phyloP scores from a whole-genome alignment of 2,113 vertebrate species.

The Oceanites oceanicus region DNA sequence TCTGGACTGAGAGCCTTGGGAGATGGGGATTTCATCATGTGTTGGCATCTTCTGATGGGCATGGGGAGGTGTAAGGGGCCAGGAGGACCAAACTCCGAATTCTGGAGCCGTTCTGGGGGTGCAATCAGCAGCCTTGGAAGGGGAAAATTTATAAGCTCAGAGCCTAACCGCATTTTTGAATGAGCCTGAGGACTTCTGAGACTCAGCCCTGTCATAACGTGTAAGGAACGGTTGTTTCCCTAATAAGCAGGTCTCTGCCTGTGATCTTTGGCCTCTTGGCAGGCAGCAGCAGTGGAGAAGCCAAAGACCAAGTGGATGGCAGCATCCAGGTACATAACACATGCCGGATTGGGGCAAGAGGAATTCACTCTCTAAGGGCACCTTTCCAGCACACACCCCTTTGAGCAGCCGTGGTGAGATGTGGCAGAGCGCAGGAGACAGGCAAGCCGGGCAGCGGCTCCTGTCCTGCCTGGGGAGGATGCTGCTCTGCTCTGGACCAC shows the following conservation, averaged over 20 bases:
- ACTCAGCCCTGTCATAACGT: background rate
- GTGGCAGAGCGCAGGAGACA: background rate
- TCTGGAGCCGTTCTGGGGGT: background rate
- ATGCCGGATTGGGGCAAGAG: background rate
- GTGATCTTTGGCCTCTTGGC: background rate
- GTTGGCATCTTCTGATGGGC: background rate
- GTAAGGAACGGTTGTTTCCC: background rate
- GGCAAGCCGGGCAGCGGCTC: background rate
- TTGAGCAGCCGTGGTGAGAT: background rate
- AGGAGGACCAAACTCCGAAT: background rate
- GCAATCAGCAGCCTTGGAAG: background rate
- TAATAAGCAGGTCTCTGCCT: background rate
- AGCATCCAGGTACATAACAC: background rate
- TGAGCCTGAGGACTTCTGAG: background rate
- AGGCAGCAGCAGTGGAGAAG: background rate
- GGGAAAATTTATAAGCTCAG: background rate
- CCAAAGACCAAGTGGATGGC: background rate
- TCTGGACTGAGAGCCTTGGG: background rate
- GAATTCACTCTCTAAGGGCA: background rate
- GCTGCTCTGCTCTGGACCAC: background rate
- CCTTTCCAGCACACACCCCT: background rate
- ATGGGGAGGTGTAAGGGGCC: background rate
- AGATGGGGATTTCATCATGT: background rate
- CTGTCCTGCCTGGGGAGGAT: background rate
- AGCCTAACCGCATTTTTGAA: background rate